Percentiles rank a stretch among this genome's conserved stretches.
Conservation (phyloP, 2,113 vertebrate species). For the Petrocephalus zakoni region DNA sequence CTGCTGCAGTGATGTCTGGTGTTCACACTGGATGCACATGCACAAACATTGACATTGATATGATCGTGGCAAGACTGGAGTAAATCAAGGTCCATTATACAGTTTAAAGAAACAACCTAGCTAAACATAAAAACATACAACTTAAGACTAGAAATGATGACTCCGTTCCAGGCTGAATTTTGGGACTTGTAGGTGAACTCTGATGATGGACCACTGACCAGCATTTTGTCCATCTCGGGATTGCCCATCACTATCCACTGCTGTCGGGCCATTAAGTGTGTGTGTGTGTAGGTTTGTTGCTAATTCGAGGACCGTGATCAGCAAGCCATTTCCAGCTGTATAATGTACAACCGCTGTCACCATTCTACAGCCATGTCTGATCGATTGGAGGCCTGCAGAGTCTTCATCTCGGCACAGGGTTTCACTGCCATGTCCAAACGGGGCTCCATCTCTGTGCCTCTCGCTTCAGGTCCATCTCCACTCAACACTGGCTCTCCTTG, state of each 20-base stretch:
- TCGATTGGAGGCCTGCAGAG: neutral
- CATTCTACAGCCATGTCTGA: neutral
- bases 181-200: neutral
- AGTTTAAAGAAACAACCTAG: neutral
- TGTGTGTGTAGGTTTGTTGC: neutral
- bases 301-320: neutral
- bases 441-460: neutral
- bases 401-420: neutral
- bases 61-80: neutral
- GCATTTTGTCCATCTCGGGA: neutral
- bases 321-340: neutral
- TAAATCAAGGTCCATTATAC: neutral
- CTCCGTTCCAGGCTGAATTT: neutral
- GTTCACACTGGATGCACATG: neutral
- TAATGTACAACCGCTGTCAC: neutral
- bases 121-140: neutral
- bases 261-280: neutral
- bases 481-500: neutral
- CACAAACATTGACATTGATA: conserved; percentile 14
- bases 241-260: neutral
- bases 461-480: neutral
- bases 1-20: neutral
- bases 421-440: neutral
- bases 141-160: neutral
- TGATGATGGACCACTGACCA: neutral